phyloP scores from a whole-genome alignment of 2,113 vertebrate genomes.

The Progne subis region DNA sequence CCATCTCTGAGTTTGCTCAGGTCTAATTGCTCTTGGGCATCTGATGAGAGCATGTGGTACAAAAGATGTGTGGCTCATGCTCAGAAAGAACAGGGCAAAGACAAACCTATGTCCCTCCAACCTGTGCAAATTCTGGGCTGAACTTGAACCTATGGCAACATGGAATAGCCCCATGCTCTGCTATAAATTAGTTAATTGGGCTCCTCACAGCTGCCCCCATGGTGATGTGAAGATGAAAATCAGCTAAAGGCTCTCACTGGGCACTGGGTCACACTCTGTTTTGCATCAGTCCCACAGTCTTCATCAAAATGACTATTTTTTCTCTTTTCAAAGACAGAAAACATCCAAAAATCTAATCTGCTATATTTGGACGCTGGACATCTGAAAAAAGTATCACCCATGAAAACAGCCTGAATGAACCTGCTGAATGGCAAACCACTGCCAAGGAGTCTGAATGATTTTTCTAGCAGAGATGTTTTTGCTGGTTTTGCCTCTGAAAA shows the following conservation, averaged over 20 bases:
- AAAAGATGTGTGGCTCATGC: rapidly evolving
- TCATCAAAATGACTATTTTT: neutral
- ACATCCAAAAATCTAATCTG: neutral
- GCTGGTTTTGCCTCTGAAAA: neutral
- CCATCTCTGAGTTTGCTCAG: neutral
- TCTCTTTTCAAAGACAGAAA: neutral
- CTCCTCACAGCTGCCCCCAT: neutral
- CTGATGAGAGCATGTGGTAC: neutral
- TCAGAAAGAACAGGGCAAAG: neutral
- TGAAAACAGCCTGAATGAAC: constrained; percentile 7
- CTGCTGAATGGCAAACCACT: neutral
- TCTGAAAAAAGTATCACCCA: constrained; percentile 39
- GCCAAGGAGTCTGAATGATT: neutral
- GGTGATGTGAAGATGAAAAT: neutral
- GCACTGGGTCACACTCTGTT: neutral
- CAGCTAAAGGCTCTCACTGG: neutral
- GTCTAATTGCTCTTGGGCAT: neutral
- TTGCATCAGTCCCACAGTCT: neutral
- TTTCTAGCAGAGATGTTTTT: constrained; percentile 5
- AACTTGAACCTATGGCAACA: neutral
- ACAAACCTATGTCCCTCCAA: neutral
- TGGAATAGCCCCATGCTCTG: neutral
- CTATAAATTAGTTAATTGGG: neutral
- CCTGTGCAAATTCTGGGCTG: neutral
- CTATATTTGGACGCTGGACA: constrained; percentile 25